phyloP scores from a whole-genome alignment of 2,888 invertebrate genomes.

The Pseudococcus viburni region DNA sequence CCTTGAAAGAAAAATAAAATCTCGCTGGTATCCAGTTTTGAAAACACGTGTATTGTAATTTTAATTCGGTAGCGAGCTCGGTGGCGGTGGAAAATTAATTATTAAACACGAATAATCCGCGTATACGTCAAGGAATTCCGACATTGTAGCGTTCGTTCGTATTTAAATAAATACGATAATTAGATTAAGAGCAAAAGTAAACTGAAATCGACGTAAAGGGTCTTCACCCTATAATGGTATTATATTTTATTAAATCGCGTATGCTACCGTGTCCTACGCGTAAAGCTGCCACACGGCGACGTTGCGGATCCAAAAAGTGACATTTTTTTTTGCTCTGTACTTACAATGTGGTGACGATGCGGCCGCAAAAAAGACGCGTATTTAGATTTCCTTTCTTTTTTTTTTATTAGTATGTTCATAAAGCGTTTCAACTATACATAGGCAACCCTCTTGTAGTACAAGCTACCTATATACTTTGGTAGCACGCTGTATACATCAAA shows the following conservation, averaged over 20 bases:
- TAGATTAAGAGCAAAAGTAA: constrained; percentile 34
- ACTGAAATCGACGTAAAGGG: constrained; percentile 37
- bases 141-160: not conserved
- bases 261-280: not conserved
- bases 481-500: constrained; percentile 11
- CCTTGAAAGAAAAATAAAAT: constrained; percentile 27
- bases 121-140: not conserved
- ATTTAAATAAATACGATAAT: constrained; percentile 49
- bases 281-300: not conserved
- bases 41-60: constrained; percentile 27
- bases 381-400: constrained; percentile 9
- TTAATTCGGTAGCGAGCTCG: not conserved
- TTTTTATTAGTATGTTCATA: constrained; percentile 41
- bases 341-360: not conserved
- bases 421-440: constrained; percentile 34
- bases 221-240: constrained; percentile 34
- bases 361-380: constrained; percentile 39
- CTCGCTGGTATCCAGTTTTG: constrained; percentile 11
- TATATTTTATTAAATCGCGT: constrained; percentile 4
- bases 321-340: not conserved
- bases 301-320: not conserved
- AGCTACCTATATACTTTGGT: constrained; percentile 1
- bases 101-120: not conserved
- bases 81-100: constrained; percentile 3
- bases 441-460: constrained; percentile 27